Conservation (phyloP, 2,113 vertebrate species). For the Euleptes europaea region DNA sequence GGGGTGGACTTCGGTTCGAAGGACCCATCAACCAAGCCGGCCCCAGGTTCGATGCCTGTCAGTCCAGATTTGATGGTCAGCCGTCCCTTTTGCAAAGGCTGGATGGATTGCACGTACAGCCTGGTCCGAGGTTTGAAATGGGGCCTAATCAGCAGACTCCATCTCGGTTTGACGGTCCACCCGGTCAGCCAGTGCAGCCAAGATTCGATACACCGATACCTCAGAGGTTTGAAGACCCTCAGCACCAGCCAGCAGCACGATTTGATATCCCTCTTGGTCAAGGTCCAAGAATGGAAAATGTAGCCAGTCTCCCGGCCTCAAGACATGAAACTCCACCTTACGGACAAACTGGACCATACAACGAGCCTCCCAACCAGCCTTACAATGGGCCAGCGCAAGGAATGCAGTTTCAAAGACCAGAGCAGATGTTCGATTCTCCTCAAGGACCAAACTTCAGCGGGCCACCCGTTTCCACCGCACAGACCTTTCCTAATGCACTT, state of each 20-base stretch:
- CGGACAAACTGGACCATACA: conserved; percentile 78
- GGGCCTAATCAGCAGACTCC: conserved; percentile 76
- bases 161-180: conserved; percentile 74
- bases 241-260: conserved; percentile 74
- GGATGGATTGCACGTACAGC: conserved; percentile 82
- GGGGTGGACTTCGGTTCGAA: conserved; percentile 82
- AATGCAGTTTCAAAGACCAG: conserved; percentile 79
- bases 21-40: conserved; percentile 78
- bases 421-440: conserved; percentile 78
- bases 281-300: conserved; percentile 77
- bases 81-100: conserved; percentile 79
- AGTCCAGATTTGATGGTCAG: conserved; percentile 67
- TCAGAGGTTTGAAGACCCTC: conserved; percentile 82
- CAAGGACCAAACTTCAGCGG: conserved; percentile 85
- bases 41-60: conserved; percentile 79
- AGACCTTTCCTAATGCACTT: conserved; percentile 76
- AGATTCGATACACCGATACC: conserved; percentile 79
- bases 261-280: conserved; percentile 80
- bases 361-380: conserved; percentile 78
- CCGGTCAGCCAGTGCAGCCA: conserved; percentile 71
- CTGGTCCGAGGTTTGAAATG: conserved; percentile 80
- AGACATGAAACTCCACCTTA: conserved; percentile 77
- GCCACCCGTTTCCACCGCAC: conserved; percentile 76
- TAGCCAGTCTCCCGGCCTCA: conserved; percentile 75
- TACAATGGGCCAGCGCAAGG: conserved; percentile 80